Conservation (phyloP, 2,888 invertebrate species). For the Ephialtes manifestator region DNA sequence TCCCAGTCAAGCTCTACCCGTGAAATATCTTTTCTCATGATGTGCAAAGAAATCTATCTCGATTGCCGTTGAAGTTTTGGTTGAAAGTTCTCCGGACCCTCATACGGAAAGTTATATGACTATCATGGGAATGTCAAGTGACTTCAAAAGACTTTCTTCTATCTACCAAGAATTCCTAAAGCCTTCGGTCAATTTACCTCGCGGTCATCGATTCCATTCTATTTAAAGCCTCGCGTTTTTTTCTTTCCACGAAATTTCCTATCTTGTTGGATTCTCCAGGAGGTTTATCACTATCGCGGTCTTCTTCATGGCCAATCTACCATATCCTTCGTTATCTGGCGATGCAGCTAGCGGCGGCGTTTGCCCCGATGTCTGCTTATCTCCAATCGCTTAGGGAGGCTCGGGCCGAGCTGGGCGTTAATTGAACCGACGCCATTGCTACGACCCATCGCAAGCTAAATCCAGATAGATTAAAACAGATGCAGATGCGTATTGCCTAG, state of each 20-base stretch:
- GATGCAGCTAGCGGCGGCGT: constrained; percentile 35
- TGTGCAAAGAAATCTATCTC: constrained; percentile 5
- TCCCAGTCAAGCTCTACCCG: constrained; percentile 57
- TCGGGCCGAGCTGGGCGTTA: constrained; percentile 66
- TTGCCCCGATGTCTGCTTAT: constrained; percentile 63
- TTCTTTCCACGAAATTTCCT: constrained; percentile 6
- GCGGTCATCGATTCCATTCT: constrained; percentile 68
- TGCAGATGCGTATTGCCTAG: constrained; percentile 16
- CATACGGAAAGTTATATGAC: not conserved
- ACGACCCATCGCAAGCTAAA: constrained; percentile 24
- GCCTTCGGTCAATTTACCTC: constrained; percentile 67
- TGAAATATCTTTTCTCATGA: constrained; percentile 59
- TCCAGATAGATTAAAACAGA: constrained; percentile 20
- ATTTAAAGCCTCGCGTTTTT: not conserved
- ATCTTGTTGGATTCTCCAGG: constrained; percentile 26
- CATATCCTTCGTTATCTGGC: constrained; percentile 56
- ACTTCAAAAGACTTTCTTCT: constrained; percentile 51
- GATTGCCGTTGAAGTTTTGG: constrained; percentile 20
- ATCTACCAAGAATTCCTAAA: constrained; percentile 66
- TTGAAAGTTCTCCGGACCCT: not conserved
- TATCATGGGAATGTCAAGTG: constrained; percentile 8
- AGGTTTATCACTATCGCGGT: constrained; percentile 39
- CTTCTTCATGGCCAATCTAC: constrained; percentile 32
- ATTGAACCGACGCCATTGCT: constrained; percentile 71
- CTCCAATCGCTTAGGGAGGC: constrained; percentile 63